These are phyloP conservation scores for Zaprionus taronus DNA, from an alignment of 1,140 invertebrate species.

Conservation along the genomic window DNA sequence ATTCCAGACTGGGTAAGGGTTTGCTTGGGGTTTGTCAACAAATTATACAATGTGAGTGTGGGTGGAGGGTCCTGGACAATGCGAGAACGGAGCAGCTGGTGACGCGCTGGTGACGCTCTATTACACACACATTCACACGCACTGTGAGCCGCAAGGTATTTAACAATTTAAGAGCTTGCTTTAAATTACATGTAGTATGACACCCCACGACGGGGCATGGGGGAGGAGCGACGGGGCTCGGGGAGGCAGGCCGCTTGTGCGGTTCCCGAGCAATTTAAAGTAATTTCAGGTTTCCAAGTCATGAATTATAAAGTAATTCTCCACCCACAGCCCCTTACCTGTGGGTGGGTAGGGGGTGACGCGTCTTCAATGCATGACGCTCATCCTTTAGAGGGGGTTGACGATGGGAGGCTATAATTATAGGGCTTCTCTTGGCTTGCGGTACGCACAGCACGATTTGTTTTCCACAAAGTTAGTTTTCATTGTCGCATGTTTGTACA, in stretches of 20 bases:
- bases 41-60: constrained; percentile 62
- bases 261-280: constrained; percentile 72
- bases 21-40: constrained; percentile 40
- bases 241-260: constrained; percentile 42
- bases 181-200: constrained; percentile 72
- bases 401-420: constrained; percentile 46
- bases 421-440: neutral
- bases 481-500: constrained; percentile 80
- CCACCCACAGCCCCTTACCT: neutral
- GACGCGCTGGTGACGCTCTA: constrained; percentile 70
- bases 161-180: constrained; percentile 67
- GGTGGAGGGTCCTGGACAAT: constrained; percentile 38
- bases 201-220: constrained; percentile 31
- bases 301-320: constrained; percentile 64
- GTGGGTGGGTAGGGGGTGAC: constrained; percentile 2
- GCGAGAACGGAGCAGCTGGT: constrained; percentile 65
- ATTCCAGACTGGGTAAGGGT: neutral
- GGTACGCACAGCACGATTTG: constrained; percentile 59
- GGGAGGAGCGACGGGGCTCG: neutral
- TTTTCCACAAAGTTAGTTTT: constrained; percentile 77
- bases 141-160: constrained; percentile 58
- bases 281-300: constrained; percentile 70
- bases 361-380: constrained; percentile 74
- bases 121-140: constrained; percentile 78
- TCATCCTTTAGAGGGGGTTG: constrained; percentile 44